These are phyloP conservation scores for Drosophila murphyi DNA, from an alignment of 1,140 invertebrate genomes.

Conservation along the genomic window DNA sequence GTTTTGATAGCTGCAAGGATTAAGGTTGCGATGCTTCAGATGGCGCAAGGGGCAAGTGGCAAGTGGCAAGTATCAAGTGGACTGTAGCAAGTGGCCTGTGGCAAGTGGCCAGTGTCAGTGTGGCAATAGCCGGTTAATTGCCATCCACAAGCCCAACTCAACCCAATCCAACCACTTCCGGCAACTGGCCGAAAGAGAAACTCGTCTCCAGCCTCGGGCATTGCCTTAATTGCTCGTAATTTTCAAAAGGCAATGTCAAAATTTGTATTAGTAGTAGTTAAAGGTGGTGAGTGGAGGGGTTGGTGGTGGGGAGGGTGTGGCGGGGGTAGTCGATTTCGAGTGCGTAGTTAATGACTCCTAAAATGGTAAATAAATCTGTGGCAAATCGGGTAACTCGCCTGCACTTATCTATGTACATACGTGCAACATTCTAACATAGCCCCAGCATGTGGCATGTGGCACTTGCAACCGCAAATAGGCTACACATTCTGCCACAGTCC, in stretches of 20 bases:
- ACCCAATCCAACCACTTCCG: slow-evolving; percentile 2
- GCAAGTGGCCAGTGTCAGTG: slow-evolving; percentile 14
- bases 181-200: background rate
- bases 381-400: slow-evolving; percentile 4
- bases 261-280: too few species aligned
- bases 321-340: background rate
- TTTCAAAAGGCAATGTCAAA: slow-evolving; percentile 2
- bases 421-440: too few species aligned
- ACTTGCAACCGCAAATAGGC: slow-evolving; percentile 14
- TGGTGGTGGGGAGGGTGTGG: background rate
- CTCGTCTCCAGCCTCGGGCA: slow-evolving; percentile 5
- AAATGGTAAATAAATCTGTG: slow-evolving; percentile 45
- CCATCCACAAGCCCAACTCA: background rate
- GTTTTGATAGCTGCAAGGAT: slow-evolving; percentile 33
- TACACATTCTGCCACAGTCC: background rate
- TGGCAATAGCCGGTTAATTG: slow-evolving; percentile 38
- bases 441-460: background rate
- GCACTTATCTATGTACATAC: background rate
- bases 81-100: too few species aligned
- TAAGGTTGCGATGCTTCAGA: background rate
- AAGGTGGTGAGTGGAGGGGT: background rate
- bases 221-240: slow-evolving; percentile 33
- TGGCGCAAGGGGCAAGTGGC: background rate
- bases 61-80: too few species aligned
- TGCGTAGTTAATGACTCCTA: slow-evolving; percentile 44